Percentiles rank a stretch among this genome's conserved stretches.
Evolutionary conservation across 2,113 vertebrate species (phyloP).

Genomic region (Misgurnus anguillicaudatus): DNA sequence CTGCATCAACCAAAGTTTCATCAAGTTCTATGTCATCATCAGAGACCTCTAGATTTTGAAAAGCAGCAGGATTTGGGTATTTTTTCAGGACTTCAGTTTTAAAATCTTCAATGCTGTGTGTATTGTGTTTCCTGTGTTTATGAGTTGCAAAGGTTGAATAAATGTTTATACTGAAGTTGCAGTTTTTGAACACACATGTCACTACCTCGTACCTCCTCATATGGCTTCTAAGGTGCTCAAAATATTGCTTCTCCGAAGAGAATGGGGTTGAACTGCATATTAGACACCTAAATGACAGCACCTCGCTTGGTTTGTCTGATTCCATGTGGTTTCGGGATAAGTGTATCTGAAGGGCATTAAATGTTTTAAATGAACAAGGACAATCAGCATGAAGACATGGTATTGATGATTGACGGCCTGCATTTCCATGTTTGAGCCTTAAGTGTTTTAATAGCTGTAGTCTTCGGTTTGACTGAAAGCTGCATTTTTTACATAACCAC

Average conservation of each 20-base stretch:
- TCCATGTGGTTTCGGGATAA: slow-evolving; percentile 14
- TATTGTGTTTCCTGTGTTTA: slow-evolving; percentile 33
- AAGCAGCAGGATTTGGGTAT: background rate
- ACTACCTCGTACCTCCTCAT: slow-evolving; percentile 5
- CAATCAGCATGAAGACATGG: slow-evolving; percentile 40
- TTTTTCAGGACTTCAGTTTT: slow-evolving; percentile 21
- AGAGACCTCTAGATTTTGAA: background rate
- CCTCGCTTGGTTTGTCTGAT: background rate
- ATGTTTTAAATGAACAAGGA: slow-evolving; percentile 41
- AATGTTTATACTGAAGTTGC: slow-evolving; percentile 28
- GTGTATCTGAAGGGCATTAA: slow-evolving; percentile 12
- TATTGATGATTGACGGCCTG: background rate
- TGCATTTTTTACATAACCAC: slow-evolving; percentile 8
- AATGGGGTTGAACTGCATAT: background rate
- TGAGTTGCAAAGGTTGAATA: slow-evolving; percentile 29
- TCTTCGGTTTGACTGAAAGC: slow-evolving; percentile 8
- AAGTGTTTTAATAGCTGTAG: slow-evolving; percentile 23
- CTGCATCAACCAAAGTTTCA: slow-evolving; percentile 11
- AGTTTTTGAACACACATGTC: slow-evolving; percentile 23
- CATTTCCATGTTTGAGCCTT: slow-evolving; percentile 12
- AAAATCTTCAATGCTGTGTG: slow-evolving; percentile 16
- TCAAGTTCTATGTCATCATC: background rate
- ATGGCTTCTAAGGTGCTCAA: slow-evolving; percentile 21
- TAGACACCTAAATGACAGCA: slow-evolving; percentile 21
- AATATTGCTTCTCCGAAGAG: slow-evolving; percentile 38